Base-by-base conservation (phyloP, 2,888 invertebrate genomes). In the Chrysodeixis includens region DNA sequence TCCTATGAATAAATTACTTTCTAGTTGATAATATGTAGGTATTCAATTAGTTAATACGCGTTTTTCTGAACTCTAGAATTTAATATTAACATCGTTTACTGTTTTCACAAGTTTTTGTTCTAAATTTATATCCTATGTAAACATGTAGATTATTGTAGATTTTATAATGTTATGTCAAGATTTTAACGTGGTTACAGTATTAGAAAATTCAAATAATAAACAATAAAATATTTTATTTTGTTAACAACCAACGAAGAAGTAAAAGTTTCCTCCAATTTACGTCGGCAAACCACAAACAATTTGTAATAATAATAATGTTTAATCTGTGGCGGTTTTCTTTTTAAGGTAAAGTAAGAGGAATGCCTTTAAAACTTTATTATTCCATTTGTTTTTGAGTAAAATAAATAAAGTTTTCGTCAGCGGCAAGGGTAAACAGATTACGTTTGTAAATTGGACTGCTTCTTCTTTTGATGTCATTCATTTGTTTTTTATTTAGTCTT, bases 381-480 rank as follows among this genome's bases (percentile, higher is more conserved):
- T n/a, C 7, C 2, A 18, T 35, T 16, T 18, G 55, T 40, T 56
- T 30, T 9, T 0, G 26, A 51, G 53, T 55, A 26, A 40, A 49
- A 60, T 18, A 20, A 16, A 18, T 35, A 53, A 14, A 12, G 59
- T 32, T 30, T 67, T 53, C 16, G 49, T 44, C 6, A 9, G 52
- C 49, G 51, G 30, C 30, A 40, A 22, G 44, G 20, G 18, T 30
- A 69, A 73, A 55, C 30, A 16, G 26, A 66, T 69, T 68, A 58
- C 64, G 54, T 18, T 49, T 22, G 16, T 55, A 18, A 66, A 69
- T 69, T 66, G 53, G 40, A 32, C 55, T 40, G 55, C 66, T 64
- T 75, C 30, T 26, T 22, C 59, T 35, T 76, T 76, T 72, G 65
- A 74, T 79, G 70, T 71, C 68, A 74, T 76, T 71, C 65, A 76